Evolutionary conservation across 2,888 invertebrate species (phyloP).

Genomic region (Lithosia quadra): DNA sequence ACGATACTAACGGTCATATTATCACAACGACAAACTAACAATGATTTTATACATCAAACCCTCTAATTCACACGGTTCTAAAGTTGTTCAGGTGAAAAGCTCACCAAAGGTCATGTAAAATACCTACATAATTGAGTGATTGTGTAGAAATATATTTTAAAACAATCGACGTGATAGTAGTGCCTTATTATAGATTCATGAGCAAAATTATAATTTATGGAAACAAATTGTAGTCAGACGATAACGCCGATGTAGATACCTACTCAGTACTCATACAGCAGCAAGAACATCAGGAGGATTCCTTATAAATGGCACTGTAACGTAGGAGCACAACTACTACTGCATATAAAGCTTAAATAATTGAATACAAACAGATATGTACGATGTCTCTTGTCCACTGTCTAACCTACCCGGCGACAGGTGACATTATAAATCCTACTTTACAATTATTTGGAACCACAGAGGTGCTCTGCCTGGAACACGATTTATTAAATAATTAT

Average conservation of each 20-base stretch:
- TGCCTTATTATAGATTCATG: constrained; percentile 39
- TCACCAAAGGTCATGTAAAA: constrained; percentile 16
- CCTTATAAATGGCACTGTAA: constrained; percentile 46
- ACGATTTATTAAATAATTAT: constrained; percentile 57
- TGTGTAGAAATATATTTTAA: constrained; percentile 28
- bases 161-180: constrained; percentile 34
- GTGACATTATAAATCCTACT: constrained; percentile 45
- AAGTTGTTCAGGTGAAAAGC: constrained; percentile 24
- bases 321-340: constrained; percentile 33
- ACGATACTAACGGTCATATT: constrained; percentile 44
- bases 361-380: constrained; percentile 43
- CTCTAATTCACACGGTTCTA: constrained; percentile 24
- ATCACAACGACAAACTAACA: constrained; percentile 47
- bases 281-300: constrained; percentile 31
- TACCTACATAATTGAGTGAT: constrained; percentile 26
- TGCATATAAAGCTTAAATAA: constrained; percentile 25
- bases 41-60: constrained; percentile 30
- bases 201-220: constrained; percentile 34
- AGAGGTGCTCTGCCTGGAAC: constrained; percentile 59
- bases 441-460: constrained; percentile 58
- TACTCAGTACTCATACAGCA: constrained; percentile 30
- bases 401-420: constrained; percentile 21
- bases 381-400: constrained; percentile 28
- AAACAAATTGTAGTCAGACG: constrained; percentile 24
- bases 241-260: constrained; percentile 31